Base-by-base conservation (phyloP, 2,797 vertebrate genomes). In the Sebastes wilsoni region DNA sequence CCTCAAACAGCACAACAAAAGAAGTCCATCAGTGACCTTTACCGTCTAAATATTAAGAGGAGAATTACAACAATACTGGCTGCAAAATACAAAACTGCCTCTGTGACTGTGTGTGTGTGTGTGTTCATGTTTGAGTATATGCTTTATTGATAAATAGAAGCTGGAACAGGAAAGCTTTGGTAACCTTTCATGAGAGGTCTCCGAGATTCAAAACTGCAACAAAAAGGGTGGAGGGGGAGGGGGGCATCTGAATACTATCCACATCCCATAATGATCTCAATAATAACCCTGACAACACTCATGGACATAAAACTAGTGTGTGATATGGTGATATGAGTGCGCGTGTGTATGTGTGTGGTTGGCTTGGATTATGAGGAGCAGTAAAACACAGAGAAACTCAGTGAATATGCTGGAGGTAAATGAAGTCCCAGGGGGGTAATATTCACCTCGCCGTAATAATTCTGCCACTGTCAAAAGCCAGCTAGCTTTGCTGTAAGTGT, bases 381-480 rank as follows among this genome's bases (percentile, higher is more conserved):
- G 94, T 95, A 95, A 96, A 96, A 94, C 94, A 95, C 88, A 93
- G 91, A 93, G 94, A 94, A 95, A 95, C 94, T 95, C 94, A 93
- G 90, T 84, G 92, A 95, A 96, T 93, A 95, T 94, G 94, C 95
- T 94, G 95, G 94, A 95, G 95, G 95, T 96, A 95, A 96, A 96
- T 95, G 95, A 95, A 94, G 94, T 96, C 96, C 94, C 96, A 90
- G 77, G 87, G 93, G 96, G 90, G 93, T 95, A 94, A 96, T 95
- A 95, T 95, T 92, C 94, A 93, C 90, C 94, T 94, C 88, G 77
- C 93, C 88, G 81, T 93, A 94, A 96, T 96, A 95, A 95, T 91
- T 96, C 94, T 93, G 92, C 93, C 90, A 92, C 95, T 95, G 94
- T 95, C 95, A 95, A 91, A 94, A 93, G 91, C 92, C 90, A 86